phyloP scores from a whole-genome alignment of 2,797 vertebrate genomes.

The Enteromius treurensis region DNA sequence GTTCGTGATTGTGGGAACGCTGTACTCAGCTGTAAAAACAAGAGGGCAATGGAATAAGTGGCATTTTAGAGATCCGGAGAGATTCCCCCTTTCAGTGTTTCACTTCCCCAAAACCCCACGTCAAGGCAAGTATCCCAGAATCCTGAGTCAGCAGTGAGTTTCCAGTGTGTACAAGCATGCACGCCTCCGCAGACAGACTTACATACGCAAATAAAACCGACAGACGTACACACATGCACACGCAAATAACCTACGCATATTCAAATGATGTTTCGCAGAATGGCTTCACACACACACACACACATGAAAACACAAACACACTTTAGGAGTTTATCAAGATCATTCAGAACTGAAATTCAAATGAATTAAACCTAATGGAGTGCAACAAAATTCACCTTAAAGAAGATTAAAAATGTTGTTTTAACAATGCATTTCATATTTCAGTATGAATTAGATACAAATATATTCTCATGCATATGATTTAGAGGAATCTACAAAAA shows the following conservation, averaged over 20 bases:
- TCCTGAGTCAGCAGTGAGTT: background rate
- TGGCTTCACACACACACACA: background rate
- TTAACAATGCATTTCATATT: no score
- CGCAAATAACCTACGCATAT: background rate
- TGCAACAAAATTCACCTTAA: no score
- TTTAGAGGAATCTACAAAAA: no score
- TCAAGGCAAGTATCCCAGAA: no score
- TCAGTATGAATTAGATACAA: no score
- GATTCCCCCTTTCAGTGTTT: no score
- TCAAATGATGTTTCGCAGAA: background rate
- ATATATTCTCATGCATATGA: no score
- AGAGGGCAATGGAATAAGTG: conserved; percentile 54
- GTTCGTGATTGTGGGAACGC: conserved; percentile 13
- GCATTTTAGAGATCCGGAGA: conserved; percentile 41
- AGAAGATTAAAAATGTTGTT: no score
- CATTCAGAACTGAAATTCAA: no score
- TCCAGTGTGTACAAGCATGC: background rate
- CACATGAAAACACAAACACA: background rate
- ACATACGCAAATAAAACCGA: background rate
- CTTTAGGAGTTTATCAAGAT: background rate
- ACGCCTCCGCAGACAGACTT: background rate
- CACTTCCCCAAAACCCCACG: no score
- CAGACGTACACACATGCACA: background rate
- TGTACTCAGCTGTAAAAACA: conserved; percentile 45
- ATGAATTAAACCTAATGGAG: no score